Evolutionary conservation across 1,140 invertebrate species (phyloP).

Genomic region (Ostrea edulis): DNA sequence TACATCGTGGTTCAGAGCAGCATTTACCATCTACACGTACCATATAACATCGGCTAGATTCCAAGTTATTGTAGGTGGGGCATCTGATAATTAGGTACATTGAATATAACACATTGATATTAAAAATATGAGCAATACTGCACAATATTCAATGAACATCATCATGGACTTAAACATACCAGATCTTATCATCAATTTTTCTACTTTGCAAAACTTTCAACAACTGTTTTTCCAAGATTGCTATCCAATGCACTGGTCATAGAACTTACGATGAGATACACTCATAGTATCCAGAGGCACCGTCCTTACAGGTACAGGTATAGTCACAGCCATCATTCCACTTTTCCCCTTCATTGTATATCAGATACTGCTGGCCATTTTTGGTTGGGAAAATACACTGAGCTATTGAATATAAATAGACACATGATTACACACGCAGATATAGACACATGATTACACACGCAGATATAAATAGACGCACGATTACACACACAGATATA

Average conservation of each 20-base stretch:
- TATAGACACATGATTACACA: not conserved
- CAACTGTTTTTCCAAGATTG: not conserved
- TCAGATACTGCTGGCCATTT: conserved; percentile 8
- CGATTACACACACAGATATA: not conserved
- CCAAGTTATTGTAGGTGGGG: conserved; percentile 55
- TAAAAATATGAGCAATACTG: no score
- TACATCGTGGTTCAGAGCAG: conserved; percentile 53
- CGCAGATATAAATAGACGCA: not conserved
- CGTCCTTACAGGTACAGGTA: conserved; percentile 64
- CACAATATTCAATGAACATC: no score
- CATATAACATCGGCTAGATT: conserved; percentile 53
- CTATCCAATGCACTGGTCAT: not conserved
- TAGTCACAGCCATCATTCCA: conserved; percentile 69
- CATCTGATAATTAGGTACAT: conserved; percentile 35
- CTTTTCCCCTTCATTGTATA: conserved; percentile 56
- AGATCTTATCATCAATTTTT: no score
- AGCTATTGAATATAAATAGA: conserved; percentile 39
- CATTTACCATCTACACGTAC: conserved; percentile 51
- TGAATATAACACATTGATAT: no score
- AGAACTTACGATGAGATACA: conserved; percentile 64
- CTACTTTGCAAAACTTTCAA: no score
- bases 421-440: not conserved
- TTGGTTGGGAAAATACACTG: conserved; percentile 49
- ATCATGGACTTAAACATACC: no score
- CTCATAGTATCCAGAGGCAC: conserved; percentile 63